Evolutionary conservation across 2,113 vertebrate genomes (phyloP), one percentile per base, ranked within the genome.

Genomic region (Plecotus auritus): DNA sequence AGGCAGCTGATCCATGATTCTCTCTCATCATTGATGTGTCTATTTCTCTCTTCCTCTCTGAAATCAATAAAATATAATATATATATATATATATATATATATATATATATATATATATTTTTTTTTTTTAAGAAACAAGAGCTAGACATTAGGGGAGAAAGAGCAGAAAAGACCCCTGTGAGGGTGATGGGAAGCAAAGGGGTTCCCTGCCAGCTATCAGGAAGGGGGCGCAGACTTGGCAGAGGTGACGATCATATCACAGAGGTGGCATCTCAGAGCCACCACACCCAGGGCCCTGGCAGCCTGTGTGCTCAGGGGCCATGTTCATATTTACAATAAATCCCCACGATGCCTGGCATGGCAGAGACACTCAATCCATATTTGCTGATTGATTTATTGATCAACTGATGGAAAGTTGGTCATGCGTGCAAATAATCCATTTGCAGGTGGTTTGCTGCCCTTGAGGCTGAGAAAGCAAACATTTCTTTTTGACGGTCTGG

Each of bases 341-440:
- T 76, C 54, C 28, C 30, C 85, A 77, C 2, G 49, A 85, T 88
- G 69, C 35, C 59, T 83, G 49, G 54, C 3, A 67, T 26, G 74
- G 30, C 56, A 49, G 83, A 93, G 90, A 92, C 56, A 88, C 61
- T 66, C 69, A 89, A 89, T 97, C 93, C 86, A 95, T 94, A 94
- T 93, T 84, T 91, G 49, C 74, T 80, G 22, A 91, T 92, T 94
- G 83, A 94, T 89, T 89, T 66, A 92, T 91, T 86, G 56, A 90
- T 93, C 81, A 81, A 72, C 70, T 72, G 56, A 84, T 96, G 88
- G 78, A 74, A 95, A 92, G 69, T 64, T 77, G 74, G 69, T 69
- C 73, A 59, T 76, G 76, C 70, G 64, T 87, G 66, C 90, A 94
- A 81, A 92, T 84, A 92, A 94, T 93, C 83, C 51, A 76, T 90